Base-by-base conservation (phyloP, 1,140 invertebrate genomes). In the Sinonovacula constricta region DNA sequence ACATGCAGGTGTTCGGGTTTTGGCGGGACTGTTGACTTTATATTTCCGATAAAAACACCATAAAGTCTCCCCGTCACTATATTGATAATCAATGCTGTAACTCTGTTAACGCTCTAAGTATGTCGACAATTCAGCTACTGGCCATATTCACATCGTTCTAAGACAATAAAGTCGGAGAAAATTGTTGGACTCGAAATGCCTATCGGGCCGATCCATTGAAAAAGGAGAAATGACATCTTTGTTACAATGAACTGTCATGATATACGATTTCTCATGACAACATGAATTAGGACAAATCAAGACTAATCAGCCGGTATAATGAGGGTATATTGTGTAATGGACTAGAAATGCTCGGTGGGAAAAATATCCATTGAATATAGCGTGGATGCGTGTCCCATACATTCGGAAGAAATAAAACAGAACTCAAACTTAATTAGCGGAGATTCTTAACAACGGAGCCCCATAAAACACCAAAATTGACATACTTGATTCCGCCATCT, bases 391-490 rank as follows among this genome's bases (percentile, higher is more conserved):
- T 66, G 39, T 34, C 39, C 7, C 18, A 45, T 45, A 10, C 18
- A 45, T 18, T 7, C 18, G 39, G 39, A 10, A 7, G 39, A 10
- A 66, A 26, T 26, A 10, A 69, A 22, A 59, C 45, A 56, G 14
- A 26, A 10, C 45, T 14, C 45, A 70, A 70, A 68, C 66, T 14
- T 36, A 57, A 70, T 36, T 70, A 59, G 56, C 56, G 68, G 30
- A 26, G 30, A 59, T 33, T 36, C 28, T 4, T 3, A 31, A 1
- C 39, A 70, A 39, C 45, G 57, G 30, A 31, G 14, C 1, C 15
- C 7, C 56, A 30, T 39, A 70, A 57, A 31, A 33, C n/a, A 39
- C 66, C 54, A 51, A 56, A 54, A 68, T 22, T 34, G 26, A n/a
- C 54, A 33, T 14, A 45, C 5, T 31, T 45, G 39, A 70, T n/a